Evolutionary conservation across 2,797 vertebrate genomes (phyloP).

Genomic region (Carduelis carduelis): DNA sequence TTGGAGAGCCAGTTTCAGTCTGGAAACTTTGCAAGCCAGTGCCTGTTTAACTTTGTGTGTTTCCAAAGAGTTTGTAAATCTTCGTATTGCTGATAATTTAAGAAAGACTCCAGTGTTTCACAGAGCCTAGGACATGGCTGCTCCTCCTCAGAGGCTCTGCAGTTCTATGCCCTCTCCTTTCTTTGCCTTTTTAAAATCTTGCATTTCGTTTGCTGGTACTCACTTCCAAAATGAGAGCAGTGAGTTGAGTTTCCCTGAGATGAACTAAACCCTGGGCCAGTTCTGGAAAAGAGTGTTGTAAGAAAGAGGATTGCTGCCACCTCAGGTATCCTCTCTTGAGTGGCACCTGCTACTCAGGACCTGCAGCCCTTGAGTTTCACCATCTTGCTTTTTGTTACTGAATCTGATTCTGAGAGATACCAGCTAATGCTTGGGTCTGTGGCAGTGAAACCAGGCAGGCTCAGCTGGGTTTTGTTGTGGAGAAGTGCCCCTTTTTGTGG

Average conservation of each 20-base stretch:
- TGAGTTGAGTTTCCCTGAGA: neutral
- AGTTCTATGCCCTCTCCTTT: neutral
- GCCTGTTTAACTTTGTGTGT: neutral
- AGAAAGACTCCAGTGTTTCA: neutral
- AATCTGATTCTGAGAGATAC: neutral
- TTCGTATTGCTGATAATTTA: neutral
- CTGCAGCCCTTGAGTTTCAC: neutral
- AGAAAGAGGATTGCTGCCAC: neutral
- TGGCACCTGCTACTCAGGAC: neutral
- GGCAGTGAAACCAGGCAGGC: neutral
- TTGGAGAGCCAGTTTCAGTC: neutral
- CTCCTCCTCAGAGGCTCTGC: neutral
- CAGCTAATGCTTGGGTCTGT: neutral
- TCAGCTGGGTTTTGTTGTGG: neutral
- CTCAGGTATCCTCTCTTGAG: neutral
- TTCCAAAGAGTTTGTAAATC: neutral
- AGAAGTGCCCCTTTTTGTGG: neutral
- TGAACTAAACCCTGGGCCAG: neutral
- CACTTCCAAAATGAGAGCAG: neutral
- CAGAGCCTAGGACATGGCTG: neutral
- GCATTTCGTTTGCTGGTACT: neutral
- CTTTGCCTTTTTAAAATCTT: neutral
- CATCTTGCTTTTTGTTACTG: accelerated
- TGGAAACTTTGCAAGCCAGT: neutral
- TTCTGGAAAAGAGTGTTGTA: neutral